Conservation (phyloP, 2,888 invertebrate genomes). For the Orthonevra nobilis region DNA sequence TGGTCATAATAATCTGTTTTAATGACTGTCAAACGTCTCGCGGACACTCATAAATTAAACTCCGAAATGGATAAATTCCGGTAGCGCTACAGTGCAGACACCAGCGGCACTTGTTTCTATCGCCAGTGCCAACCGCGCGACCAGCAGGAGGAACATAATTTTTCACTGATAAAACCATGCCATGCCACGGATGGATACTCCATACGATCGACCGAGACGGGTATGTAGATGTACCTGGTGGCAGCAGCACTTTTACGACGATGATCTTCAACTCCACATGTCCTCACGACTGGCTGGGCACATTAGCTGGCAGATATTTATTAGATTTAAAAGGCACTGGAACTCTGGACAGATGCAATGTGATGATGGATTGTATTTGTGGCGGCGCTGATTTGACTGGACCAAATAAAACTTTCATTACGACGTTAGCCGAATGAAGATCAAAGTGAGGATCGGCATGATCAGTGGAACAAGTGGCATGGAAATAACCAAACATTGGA, state of each 20-base stretch:
- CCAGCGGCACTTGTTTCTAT: constrained; percentile 64
- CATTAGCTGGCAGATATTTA: constrained; percentile 29
- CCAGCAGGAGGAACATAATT: constrained; percentile 47
- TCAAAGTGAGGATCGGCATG: too few species aligned
- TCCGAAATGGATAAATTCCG: constrained; percentile 45
- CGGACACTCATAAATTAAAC: constrained; percentile 62
- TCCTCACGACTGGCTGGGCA: constrained; percentile 38
- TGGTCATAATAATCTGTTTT: constrained; percentile 68
- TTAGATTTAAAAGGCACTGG: background rate
- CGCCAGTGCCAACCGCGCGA: constrained; percentile 13
- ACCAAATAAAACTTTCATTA: too few species aligned
- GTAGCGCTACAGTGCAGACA: constrained; percentile 38
- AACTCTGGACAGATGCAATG: too few species aligned
- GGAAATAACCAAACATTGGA: too few species aligned
- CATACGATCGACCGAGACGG: too few species aligned
- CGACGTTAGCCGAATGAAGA: too few species aligned
- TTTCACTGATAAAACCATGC: constrained; percentile 56
- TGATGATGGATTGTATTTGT: too few species aligned
- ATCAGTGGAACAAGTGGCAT: too few species aligned
- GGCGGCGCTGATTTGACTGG: too few species aligned
- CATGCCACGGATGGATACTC: background rate
- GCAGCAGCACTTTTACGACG: constrained; percentile 23
- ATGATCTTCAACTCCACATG: constrained; percentile 45
- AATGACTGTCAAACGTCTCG: constrained; percentile 65
- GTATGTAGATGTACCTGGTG: too few species aligned